phyloP scores from a whole-genome alignment of 2,113 vertebrate genomes.

The Butorides virescens region DNA sequence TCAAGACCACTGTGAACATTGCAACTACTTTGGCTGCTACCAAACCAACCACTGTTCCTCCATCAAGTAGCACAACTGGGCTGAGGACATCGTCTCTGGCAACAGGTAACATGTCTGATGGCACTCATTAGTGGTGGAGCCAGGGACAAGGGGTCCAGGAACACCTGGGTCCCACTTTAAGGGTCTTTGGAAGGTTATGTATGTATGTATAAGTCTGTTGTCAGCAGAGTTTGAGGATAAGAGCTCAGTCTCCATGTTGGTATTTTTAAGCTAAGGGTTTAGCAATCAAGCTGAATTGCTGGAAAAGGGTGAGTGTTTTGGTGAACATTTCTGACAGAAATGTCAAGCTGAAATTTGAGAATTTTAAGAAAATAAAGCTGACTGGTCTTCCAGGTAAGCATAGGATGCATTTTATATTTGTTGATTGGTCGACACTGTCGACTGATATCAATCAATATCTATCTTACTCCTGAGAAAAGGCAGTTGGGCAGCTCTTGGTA shows the following conservation, averaged over 20 bases:
- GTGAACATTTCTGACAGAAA: not conserved
- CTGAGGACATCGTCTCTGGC: not conserved
- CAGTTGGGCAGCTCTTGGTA: not conserved
- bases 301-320: not conserved
- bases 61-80: not conserved
- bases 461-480: not conserved
- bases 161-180: not conserved
- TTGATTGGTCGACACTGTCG: fast-evolving
- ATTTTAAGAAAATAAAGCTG: not conserved
- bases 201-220: not conserved
- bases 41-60: not conserved
- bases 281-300: not conserved
- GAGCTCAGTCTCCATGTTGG: fast-evolving
- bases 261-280: not conserved
- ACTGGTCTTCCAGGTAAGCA: not conserved
- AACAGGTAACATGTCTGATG: conserved; percentile 51
- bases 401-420: not conserved
- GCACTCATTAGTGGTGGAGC: not conserved
- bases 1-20: not conserved
- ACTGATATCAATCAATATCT: fast-evolving
- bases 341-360: not conserved
- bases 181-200: not conserved
- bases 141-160: not conserved
- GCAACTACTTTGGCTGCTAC: conserved; percentile 7
- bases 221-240: not conserved